Evolutionary conservation across 2,888 invertebrate genomes (phyloP).

Genomic region (Drosophila kuntzei): DNA sequence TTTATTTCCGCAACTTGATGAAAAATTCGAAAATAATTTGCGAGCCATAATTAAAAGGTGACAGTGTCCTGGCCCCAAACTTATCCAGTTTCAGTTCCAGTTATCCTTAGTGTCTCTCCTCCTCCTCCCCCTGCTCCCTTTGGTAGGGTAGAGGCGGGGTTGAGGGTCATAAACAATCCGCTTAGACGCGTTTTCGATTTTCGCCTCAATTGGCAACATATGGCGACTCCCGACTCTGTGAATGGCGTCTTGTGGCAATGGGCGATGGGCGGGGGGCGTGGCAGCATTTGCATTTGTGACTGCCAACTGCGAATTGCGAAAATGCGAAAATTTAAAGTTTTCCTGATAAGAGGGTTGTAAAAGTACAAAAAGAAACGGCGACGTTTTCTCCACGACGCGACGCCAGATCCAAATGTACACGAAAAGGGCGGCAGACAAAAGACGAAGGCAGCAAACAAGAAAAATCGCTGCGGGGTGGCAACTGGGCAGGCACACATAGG

Average conservation of each 20-base stretch:
- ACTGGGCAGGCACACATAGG: slow-evolving; percentile 3
- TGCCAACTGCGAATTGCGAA: slow-evolving; percentile 74
- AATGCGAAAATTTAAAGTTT: slow-evolving; percentile 79
- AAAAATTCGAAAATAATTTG: slow-evolving; percentile 80
- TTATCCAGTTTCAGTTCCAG: background rate
- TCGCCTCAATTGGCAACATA: slow-evolving; percentile 81
- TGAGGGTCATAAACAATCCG: slow-evolving; percentile 72
- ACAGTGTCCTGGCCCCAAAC: slow-evolving; percentile 31
- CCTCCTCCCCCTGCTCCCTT: background rate
- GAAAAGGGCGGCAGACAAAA: slow-evolving; percentile 79
- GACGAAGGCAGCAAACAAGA: slow-evolving; percentile 70
- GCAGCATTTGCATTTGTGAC: slow-evolving; percentile 76
- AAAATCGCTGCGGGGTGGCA: slow-evolving; percentile 72
- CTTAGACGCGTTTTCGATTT: slow-evolving; percentile 78
- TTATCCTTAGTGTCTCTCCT: background rate
- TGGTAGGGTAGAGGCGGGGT: background rate
- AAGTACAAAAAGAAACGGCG: slow-evolving; percentile 73
- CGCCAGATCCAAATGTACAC: slow-evolving; percentile 41
- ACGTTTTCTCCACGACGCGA: slow-evolving; percentile 58
- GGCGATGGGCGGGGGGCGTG: slow-evolving; percentile 33
- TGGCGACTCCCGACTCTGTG: slow-evolving; percentile 44
- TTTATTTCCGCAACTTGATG: slow-evolving; percentile 77
- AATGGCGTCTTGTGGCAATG: slow-evolving; percentile 24
- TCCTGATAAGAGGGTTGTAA: slow-evolving; percentile 77
- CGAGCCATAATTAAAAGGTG: slow-evolving; percentile 78